Percentiles rank a stretch among this genome's conserved stretches.
Evolutionary conservation across 2,797 vertebrate species (phyloP).

Genomic region (Urosaurus nigricauda): DNA sequence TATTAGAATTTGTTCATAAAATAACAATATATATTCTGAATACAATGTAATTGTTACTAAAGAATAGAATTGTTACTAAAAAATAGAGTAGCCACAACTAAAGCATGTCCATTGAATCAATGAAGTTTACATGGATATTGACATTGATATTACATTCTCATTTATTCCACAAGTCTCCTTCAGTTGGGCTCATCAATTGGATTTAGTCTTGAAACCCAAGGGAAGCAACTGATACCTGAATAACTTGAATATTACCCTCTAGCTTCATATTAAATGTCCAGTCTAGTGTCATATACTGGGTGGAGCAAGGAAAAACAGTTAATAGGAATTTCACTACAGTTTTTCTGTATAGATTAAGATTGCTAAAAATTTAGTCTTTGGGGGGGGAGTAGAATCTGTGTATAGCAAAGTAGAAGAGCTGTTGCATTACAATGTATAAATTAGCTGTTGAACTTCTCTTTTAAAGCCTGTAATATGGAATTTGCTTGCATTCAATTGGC

Average conservation of each 20-base stretch:
- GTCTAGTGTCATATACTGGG: constrained; percentile 50
- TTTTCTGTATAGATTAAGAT: constrained; percentile 50
- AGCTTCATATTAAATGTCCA: constrained; percentile 31
- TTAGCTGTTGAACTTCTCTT: constrained; percentile 44
- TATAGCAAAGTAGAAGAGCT: constrained; percentile 13
- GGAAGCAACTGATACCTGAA: neutral
- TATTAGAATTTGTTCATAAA: neutral
- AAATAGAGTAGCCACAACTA: no score
- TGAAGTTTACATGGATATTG: no score
- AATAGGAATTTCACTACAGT: neutral
- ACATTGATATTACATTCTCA: no score
- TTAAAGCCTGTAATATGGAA: constrained; percentile 45
- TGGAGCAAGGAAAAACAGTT: constrained; percentile 24
- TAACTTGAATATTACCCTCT: constrained; percentile 25
- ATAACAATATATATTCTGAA: neutral
- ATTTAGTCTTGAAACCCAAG: neutral
- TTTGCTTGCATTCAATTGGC: neutral
- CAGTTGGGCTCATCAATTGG: no score
- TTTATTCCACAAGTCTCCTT: no score
- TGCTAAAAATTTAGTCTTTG: constrained; percentile 38
- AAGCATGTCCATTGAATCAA: no score
- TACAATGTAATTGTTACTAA: no score
- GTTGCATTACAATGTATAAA: neutral
- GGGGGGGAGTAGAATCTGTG: constrained; percentile 38
- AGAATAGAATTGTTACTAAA: no score